Conservation (phyloP, 53 echinoderm and acorn worm species). For the Crossaster papposus region DNA sequence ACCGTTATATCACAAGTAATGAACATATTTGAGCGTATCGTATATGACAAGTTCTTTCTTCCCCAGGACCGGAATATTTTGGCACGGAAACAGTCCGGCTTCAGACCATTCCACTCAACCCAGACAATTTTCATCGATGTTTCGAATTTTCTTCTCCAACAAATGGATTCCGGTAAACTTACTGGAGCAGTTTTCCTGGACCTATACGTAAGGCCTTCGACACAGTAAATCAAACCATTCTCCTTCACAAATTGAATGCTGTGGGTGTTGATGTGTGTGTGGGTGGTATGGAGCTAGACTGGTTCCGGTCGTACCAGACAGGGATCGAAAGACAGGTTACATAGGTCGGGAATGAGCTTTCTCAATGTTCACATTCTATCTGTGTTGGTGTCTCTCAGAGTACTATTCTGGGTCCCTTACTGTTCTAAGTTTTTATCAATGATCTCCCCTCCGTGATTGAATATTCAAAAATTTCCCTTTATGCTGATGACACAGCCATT, state of each 20-base stretch:
- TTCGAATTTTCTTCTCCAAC: not conserved
- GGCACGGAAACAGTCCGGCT: not conserved
- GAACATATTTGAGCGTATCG: not conserved
- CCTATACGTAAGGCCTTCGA: constrained; percentile 3
- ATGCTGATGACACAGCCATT: too few species aligned
- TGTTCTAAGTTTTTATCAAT: too few species aligned
- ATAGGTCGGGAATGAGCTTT: not conserved
- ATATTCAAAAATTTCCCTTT: too few species aligned
- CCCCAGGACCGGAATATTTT: not conserved
- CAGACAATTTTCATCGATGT: not conserved
- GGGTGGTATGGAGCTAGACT: not conserved
- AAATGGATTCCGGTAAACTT: not conserved
- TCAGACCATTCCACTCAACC: not conserved
- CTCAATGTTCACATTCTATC: too few species aligned
- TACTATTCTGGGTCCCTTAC: too few species aligned
- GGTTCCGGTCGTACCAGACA: not conserved
- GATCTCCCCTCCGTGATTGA: too few species aligned
- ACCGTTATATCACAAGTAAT: not conserved
- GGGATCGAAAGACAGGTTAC: not conserved
- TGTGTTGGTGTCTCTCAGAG: too few species aligned
- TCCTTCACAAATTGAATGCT: not conserved
- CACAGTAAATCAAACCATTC: not conserved
- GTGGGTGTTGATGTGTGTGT: not conserved
- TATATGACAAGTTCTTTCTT: not conserved
- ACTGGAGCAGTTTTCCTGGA: not conserved